Evolutionary conservation across 1,140 invertebrate genomes (phyloP).

Genomic region (Bombus cullumanus): DNA sequence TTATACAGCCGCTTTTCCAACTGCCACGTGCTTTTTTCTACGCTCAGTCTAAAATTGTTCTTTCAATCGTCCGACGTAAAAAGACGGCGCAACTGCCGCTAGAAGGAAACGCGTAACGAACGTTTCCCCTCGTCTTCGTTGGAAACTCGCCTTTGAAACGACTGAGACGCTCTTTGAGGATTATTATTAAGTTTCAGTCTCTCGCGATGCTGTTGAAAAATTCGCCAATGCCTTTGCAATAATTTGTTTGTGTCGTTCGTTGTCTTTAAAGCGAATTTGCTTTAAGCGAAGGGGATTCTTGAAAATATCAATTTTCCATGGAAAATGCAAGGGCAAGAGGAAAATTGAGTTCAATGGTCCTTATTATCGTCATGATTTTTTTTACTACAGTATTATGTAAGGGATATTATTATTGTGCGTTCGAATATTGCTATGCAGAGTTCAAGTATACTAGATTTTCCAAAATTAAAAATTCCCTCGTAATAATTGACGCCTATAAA

Average conservation of each 20-base stretch:
- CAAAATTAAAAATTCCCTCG: no score
- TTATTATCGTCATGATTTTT: no score
- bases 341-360: no score
- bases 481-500: no score
- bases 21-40: no score
- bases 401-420: no score
- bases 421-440: no score
- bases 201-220: background rate
- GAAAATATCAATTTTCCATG: background rate
- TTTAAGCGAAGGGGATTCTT: background rate
- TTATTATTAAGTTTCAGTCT: constrained; percentile 1
- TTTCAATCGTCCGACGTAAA: background rate
- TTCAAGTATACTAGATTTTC: no score
- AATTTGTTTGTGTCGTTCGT: background rate
- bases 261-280: background rate
- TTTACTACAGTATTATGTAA: no score
- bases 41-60: background rate
- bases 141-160: background rate
- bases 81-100: background rate
- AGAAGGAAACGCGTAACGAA: background rate
- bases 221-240: background rate
- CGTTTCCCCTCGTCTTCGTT: background rate
- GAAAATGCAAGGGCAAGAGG: no score
- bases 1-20: no score
- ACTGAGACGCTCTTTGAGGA: background rate